Conservation (phyloP, 2,888 invertebrate genomes). For the Callyntrura sp. region DNA sequence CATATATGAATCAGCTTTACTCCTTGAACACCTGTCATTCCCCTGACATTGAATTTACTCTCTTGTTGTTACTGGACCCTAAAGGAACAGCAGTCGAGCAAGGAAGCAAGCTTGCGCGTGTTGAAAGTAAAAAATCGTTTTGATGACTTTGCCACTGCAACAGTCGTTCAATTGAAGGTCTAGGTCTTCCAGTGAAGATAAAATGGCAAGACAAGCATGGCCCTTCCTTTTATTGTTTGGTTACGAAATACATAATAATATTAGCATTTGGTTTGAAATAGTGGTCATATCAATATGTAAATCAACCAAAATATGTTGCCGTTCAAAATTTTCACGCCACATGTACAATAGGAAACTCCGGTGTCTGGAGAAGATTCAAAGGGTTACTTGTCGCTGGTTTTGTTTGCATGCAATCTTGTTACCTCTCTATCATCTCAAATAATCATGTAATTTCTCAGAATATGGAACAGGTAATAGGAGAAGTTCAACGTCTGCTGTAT, state of each 20-base stretch:
- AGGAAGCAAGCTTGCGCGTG: slow-evolving; percentile 38
- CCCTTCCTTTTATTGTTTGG: slow-evolving; percentile 24
- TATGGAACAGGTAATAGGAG: slow-evolving; percentile 42
- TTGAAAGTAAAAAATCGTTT: not conserved
- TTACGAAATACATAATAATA: slow-evolving; percentile 54
- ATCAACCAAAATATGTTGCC: slow-evolving; percentile 24
- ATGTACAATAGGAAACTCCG: slow-evolving; percentile 46
- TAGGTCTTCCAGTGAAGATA: slow-evolving; percentile 64
- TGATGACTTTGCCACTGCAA: not conserved
- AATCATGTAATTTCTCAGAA: not conserved
- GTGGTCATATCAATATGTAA: slow-evolving; percentile 67
- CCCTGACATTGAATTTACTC: not conserved
- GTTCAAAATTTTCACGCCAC: slow-evolving; percentile 67
- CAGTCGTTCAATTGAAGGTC: slow-evolving; percentile 66
- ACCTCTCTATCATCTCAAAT: slow-evolving; percentile 13
- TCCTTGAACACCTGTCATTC: slow-evolving; percentile 69
- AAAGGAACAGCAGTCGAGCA: slow-evolving; percentile 14
- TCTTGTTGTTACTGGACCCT: slow-evolving; percentile 33
- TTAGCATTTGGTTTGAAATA: slow-evolving; percentile 32
- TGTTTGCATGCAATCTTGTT: slow-evolving; percentile 51
- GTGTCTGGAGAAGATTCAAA: slow-evolving; percentile 13
- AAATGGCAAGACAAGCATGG: slow-evolving; percentile 65
- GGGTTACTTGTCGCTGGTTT: slow-evolving; percentile 39
- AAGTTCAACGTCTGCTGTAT: slow-evolving; percentile 56
- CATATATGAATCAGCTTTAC: slow-evolving; percentile 41